These are phyloP conservation scores for Hydractinia echinata DNA, from an alignment of 30 jellyfish, hydroid and myxozoan genomes.

Conservation along the genomic window DNA sequence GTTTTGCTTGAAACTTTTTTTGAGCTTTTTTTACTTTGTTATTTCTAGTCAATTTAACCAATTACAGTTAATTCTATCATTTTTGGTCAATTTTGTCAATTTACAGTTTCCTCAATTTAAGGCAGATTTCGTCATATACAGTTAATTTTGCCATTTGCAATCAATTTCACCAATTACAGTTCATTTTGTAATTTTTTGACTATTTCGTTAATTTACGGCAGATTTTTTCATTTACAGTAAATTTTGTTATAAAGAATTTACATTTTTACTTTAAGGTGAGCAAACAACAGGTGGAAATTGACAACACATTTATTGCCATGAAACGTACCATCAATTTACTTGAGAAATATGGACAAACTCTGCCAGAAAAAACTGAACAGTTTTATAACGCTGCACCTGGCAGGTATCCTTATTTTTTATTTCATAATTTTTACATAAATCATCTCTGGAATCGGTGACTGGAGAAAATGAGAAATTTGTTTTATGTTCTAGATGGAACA, in stretches of 20 bases:
- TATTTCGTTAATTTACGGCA: no score
- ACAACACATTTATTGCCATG: slow-evolving; percentile 60
- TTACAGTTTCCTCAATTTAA: no score
- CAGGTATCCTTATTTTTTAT: slow-evolving; percentile 32
- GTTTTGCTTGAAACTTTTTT: background rate
- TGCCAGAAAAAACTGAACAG: slow-evolving; percentile 63
- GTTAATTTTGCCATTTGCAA: no score
- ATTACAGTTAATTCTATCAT: no score
- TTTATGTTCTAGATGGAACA: slow-evolving; percentile 51
- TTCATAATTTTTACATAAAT: background rate
- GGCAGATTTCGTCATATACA: no score
- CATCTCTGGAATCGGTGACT: background rate
- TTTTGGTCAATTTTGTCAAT: no score
- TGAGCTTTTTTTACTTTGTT: background rate
- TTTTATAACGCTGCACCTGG: slow-evolving; percentile 70
- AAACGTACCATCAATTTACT: slow-evolving; percentile 46
- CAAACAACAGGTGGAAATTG: slow-evolving; percentile 68
- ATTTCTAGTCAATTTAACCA: background rate
- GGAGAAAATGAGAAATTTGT: background rate
- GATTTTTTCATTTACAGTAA: no score
- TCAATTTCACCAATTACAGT: no score
- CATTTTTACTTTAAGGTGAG: slow-evolving; percentile 42
- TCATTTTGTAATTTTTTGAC: no score
- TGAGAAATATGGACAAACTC: slow-evolving; percentile 60
- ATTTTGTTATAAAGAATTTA: background rate